Evolutionary conservation across 2,113 vertebrate species (phyloP), one percentile per base, ranked within the genome.

Genomic region (Nyctereutes procyonoides): DNA sequence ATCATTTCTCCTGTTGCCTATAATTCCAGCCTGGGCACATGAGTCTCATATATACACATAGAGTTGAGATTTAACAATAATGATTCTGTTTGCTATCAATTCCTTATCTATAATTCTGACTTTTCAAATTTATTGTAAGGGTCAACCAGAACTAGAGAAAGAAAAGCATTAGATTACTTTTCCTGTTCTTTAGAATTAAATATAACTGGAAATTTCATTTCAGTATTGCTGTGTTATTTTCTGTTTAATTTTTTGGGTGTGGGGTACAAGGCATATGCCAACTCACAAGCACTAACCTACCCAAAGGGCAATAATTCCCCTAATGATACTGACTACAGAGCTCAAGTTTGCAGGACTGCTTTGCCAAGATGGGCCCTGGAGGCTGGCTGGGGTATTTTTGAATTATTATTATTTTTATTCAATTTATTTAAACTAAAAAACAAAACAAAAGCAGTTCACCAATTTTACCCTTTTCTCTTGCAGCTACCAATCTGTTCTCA

Each of bases 81-180:
- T 60, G n/a, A 51, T 53, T 91, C 4, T 28, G 13, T 67, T 97
- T 97, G 89, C 60, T 63, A 73, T 83, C 83, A 95, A 58, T 12
- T 35, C 5, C 69, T 79, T 73, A 16, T 93, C 53, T 60, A 13
- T 32, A 58, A 81, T 81, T 89, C 74, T 53, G 53, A 91, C 32
- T 90, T 88, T 93, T 87, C 62, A 15, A 32, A 93, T 79, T 4
- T 0, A 60, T 48, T 90, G 85, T 88, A 82, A 90, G 35, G 20
- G 24, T 58, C 53, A 94, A 20, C 24, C 73, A 94, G 32, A 74
- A 92, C 32, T 84, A 19, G 35, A 83, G 55, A 90, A 95, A 94
- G 24, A 73, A 84, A 38, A n/a, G 6, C 19, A 87, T 85, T 95
- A 67, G 4, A 88, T 88, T 88, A 24, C 1, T 22, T 96, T 90